phyloP scores from a whole-genome alignment of 2,113 vertebrate species.

The Tragelaphus imberbis region DNA sequence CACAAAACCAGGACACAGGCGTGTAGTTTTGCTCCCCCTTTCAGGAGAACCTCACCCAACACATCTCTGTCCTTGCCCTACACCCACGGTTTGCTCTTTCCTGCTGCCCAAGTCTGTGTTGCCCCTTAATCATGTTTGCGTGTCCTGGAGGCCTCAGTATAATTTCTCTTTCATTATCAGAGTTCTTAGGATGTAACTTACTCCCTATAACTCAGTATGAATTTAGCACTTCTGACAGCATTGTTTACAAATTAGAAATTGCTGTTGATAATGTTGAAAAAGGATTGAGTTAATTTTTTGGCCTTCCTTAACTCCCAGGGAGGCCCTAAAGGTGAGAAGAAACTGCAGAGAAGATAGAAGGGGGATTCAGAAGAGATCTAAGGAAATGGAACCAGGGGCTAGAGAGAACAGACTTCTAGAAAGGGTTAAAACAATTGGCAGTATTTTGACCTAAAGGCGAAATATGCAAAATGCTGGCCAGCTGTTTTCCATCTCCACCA shows the following conservation, averaged over 20 bases:
- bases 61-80: neutral
- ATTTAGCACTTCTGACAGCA: neutral
- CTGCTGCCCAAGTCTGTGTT: rapidly evolving
- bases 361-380: neutral
- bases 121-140: neutral
- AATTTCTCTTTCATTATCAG: slow-evolving; percentile 6
- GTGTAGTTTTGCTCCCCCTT: neutral
- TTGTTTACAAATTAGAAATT: neutral
- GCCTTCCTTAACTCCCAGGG: neutral
- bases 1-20: neutral
- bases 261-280: neutral
- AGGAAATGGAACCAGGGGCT: neutral
- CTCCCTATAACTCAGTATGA: slow-evolving; percentile 2
- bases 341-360: neutral
- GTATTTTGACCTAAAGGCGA: neutral
- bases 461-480: neutral
- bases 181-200: neutral
- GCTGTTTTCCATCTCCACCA: neutral
- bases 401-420: neutral
- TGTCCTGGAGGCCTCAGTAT: neutral
- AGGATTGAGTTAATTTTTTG: neutral
- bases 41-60: neutral
- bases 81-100: neutral
- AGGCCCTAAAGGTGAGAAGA: neutral
- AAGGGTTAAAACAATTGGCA: neutral